These are phyloP conservation scores for Grallaria varia DNA, from an alignment of 2,113 vertebrate species.

Conservation along the genomic window DNA sequence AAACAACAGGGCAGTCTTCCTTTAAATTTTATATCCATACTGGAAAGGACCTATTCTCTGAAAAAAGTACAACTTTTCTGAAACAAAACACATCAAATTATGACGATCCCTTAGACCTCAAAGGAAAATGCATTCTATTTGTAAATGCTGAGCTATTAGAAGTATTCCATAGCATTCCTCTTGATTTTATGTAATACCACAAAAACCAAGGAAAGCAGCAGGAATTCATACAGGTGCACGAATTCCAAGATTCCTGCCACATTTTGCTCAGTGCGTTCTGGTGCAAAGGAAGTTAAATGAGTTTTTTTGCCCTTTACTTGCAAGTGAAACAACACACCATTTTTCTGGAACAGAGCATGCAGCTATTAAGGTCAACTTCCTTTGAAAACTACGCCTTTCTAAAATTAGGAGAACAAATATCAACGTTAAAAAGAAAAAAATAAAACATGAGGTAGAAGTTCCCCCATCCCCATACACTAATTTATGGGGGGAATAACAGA, in stretches of 20 bases:
- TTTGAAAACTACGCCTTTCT: background rate
- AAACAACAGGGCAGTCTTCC: background rate
- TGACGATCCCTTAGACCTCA: background rate
- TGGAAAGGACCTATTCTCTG: background rate
- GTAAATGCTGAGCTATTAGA: background rate
- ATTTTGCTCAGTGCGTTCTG: background rate
- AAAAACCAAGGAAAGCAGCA: background rate
- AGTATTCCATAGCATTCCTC: no score
- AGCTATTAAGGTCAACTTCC: background rate
- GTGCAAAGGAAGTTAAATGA: background rate
- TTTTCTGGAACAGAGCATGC: background rate
- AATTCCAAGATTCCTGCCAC: background rate
- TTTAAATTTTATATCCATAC: background rate
- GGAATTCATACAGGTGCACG: background rate
- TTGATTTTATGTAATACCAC: background rate
- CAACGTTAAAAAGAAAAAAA: no score
- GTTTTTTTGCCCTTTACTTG: background rate
- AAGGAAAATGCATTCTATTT: background rate
- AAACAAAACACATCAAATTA: background rate
- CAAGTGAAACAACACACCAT: background rate
- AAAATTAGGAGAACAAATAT: background rate
- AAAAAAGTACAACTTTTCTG: background rate
- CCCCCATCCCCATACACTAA: background rate
- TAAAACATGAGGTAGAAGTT: background rate
- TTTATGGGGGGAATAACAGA: background rate